Evolutionary conservation across 1,140 invertebrate genomes (phyloP).

Genomic region (Phthorimaea operculella): DNA sequence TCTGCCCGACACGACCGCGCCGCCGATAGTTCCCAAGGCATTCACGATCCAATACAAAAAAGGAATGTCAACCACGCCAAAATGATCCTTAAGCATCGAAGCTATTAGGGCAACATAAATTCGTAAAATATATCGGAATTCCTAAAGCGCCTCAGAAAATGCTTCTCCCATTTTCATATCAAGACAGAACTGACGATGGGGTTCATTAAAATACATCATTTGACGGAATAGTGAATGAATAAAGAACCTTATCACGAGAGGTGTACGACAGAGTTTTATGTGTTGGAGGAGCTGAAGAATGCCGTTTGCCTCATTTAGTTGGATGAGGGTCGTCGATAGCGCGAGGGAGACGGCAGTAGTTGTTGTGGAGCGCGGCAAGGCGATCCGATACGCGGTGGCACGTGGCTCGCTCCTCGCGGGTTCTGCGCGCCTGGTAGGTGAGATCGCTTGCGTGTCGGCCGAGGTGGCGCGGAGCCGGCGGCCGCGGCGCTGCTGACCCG

Average conservation of each 20-base stretch:
- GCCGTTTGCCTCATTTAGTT: conserved; percentile 25
- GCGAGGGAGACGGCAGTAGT: conserved; percentile 28
- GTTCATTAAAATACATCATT: conserved; percentile 23
- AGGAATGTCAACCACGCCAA: conserved; percentile 60
- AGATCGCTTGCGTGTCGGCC: conserved; percentile 63
- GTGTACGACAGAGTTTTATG: conserved; percentile 12
- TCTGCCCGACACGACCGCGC: conserved; percentile 14
- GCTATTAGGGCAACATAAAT: conserved; percentile 54
- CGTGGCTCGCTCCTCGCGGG: conserved; percentile 16
- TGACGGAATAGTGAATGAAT: conserved; percentile 7
- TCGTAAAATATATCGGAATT: conserved; percentile 44
- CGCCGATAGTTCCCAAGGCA: conserved; percentile 16
- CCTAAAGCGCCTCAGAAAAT: conserved; percentile 40
- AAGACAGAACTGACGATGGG: conserved; percentile 22
- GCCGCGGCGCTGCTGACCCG: conserved; percentile 14
- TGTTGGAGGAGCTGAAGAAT: conserved; percentile 16
- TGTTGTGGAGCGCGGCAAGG: conserved; percentile 5
- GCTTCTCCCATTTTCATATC: conserved; percentile 39
- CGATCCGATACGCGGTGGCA: conserved; percentile 26
- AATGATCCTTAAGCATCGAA: conserved; percentile 61
- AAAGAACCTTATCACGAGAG: conserved; percentile 23
- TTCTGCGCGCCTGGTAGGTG: conserved; percentile 49
- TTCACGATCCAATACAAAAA: conserved; percentile 19
- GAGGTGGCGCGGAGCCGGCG: conserved; percentile 51
- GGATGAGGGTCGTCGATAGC: conserved; percentile 26